Evolutionary conservation across 2,888 invertebrate species (phyloP).

Genomic region (Nephrotoma flavescens): DNA sequence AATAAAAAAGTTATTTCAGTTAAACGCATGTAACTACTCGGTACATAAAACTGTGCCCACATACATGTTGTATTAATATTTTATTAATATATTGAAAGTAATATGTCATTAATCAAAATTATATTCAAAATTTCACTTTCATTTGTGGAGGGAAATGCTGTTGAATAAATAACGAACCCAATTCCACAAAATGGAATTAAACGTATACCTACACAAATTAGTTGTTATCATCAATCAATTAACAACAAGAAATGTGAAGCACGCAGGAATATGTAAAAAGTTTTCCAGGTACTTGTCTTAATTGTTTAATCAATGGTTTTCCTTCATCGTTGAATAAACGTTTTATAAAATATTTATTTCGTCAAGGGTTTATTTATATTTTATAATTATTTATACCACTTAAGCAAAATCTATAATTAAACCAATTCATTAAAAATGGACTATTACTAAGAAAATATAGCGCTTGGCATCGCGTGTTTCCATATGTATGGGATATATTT

Average conservation of each 20-base stretch:
- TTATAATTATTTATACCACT: too few species aligned
- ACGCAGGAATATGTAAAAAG: background rate
- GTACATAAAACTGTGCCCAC: background rate
- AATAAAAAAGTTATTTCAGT: background rate
- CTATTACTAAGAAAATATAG: too few species aligned
- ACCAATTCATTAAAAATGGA: too few species aligned
- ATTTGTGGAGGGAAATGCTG: background rate
- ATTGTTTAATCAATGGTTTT: background rate
- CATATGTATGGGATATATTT: too few species aligned
- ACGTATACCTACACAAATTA: background rate
- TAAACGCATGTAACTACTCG: background rate
- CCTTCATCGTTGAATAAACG: too few species aligned
- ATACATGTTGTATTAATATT: background rate
- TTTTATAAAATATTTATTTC: too few species aligned
- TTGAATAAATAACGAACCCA: background rate
- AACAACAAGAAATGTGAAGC: background rate
- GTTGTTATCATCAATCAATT: background rate
- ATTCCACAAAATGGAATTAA: background rate
- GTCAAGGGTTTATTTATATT: too few species aligned
- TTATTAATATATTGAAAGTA: background rate
- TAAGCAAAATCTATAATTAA: too few species aligned
- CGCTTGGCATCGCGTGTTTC: too few species aligned
- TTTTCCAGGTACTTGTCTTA: background rate
- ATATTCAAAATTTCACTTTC: background rate
- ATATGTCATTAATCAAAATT: background rate